phyloP scores from a whole-genome alignment of 2,797 vertebrate genomes.

The Ceryle rudis region DNA sequence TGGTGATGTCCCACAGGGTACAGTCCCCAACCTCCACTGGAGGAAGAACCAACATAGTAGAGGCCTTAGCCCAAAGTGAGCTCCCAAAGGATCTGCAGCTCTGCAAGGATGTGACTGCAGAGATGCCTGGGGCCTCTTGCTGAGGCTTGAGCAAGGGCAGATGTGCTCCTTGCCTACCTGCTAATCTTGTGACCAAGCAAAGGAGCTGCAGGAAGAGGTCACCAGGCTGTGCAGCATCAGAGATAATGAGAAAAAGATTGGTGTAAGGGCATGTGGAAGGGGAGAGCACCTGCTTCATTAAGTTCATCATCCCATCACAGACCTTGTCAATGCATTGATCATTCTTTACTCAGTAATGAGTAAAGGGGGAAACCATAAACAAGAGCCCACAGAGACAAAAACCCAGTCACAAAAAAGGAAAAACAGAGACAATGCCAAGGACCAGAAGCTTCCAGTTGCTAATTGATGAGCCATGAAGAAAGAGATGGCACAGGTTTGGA shows the following conservation, averaged over 20 bases:
- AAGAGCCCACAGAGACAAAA: neutral
- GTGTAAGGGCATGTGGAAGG: rapidly evolving
- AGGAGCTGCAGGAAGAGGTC: neutral
- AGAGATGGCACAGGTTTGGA: neutral
- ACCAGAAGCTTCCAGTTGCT: neutral
- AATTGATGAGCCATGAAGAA: neutral
- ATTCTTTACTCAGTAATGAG: neutral
- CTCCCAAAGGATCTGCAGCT: too few species aligned
- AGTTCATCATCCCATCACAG: neutral
- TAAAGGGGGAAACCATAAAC: neutral
- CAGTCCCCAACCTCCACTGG: too few species aligned
- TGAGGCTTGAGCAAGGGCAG: too few species aligned
- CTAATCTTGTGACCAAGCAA: neutral
- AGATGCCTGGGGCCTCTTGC: too few species aligned
- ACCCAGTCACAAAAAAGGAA: neutral
- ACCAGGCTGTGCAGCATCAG: neutral
- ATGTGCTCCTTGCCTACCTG: too few species aligned
- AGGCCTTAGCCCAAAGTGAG: too few species aligned
- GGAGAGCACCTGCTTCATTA: neutral
- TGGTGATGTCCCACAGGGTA: too few species aligned
- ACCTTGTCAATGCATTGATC: neutral
- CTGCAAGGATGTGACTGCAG: too few species aligned
- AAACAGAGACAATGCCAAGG: neutral
- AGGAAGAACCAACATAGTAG: too few species aligned
- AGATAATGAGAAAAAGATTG: neutral